Evolutionary conservation across 2,113 vertebrate species (phyloP), one percentile per base, ranked within the genome.

Genomic region (Mus pahari): DNA sequence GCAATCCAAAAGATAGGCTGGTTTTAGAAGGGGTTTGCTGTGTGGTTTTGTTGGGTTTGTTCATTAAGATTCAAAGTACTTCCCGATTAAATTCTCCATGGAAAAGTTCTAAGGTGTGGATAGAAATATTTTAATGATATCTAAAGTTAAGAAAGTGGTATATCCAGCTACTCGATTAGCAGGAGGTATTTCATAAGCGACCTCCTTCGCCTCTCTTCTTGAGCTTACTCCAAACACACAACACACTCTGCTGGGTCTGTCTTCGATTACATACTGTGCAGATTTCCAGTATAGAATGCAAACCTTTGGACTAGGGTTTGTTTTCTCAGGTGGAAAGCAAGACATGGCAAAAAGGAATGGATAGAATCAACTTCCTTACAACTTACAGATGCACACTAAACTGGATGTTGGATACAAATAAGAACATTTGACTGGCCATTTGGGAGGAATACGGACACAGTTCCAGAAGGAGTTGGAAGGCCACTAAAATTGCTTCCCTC

Each of bases 201-300:
- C 75, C 53, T 97, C 89, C 95, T 98, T 98, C 78, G 97, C 96
- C 95, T 94, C 81, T 97, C 95, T 70, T 88, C 55, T 94, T 97
- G 91, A 90, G 89, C 97, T 91, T 97, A 98, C 86, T 98, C 94
- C 96, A 97, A 98, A 95, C 55, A 87, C 73, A 39, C 96, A 97
- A 97, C 94, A 95, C 81, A 14, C 53, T 94, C 92, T 96, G 97
- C 89, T 75, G 94, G 97, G 88, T 89, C 79, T 91, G 78, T 82
- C 53, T 97, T 68, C 93, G 66, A 92, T 68, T 91, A 91, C 88
- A 97, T 64, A 24, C 48, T 70, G 68, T 94, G 64, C 93, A 96
- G 96, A 98, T 53, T 95, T 95, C 71, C 84, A 96, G 94, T 86
- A 96, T 68, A n/a, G 79, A 97, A 83, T 73, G 70, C 28, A 11